Conservation (phyloP, 2,797 vertebrate genomes). For the Pteronotus mesoamericanus region DNA sequence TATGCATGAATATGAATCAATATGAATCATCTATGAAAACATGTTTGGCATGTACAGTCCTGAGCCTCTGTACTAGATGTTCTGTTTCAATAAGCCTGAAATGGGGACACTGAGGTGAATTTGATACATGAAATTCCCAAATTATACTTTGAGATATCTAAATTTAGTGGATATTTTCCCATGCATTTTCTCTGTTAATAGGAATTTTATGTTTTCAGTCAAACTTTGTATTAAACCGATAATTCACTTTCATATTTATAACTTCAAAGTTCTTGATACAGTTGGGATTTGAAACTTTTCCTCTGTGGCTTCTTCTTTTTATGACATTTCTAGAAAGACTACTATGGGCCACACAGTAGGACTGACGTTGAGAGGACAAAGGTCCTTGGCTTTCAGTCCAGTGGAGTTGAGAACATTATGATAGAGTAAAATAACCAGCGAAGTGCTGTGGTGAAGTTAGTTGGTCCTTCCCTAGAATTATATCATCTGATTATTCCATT, state of each 20-base stretch:
- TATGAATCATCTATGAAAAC: not conserved
- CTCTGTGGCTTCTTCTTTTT: not conserved
- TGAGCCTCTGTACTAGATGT: not conserved
- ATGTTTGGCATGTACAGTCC: not conserved
- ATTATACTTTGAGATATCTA: not conserved
- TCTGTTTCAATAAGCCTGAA: not conserved
- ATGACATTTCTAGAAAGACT: not conserved
- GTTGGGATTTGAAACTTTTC: not conserved
- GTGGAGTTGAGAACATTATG: not conserved
- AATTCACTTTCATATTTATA: not conserved
- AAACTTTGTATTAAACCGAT: not conserved
- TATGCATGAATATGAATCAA: not conserved
- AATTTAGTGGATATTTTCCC: not conserved
- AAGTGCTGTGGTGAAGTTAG: not conserved
- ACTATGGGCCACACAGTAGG: not conserved
- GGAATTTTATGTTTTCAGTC: not conserved
- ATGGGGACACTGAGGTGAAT: not conserved
- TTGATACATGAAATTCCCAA: not conserved
- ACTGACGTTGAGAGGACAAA: not conserved
- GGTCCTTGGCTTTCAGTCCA: not conserved
- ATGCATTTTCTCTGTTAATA: constrained; percentile 13
- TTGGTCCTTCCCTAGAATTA: not conserved
- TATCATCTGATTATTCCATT: not conserved
- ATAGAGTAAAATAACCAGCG: not conserved
- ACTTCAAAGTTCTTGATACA: not conserved